A percentile compares a stretch with the other conserved stretches of the same genome.
Evolutionary conservation across 2,797 vertebrate species (phyloP).

Genomic region (Meriones psammophilus): DNA sequence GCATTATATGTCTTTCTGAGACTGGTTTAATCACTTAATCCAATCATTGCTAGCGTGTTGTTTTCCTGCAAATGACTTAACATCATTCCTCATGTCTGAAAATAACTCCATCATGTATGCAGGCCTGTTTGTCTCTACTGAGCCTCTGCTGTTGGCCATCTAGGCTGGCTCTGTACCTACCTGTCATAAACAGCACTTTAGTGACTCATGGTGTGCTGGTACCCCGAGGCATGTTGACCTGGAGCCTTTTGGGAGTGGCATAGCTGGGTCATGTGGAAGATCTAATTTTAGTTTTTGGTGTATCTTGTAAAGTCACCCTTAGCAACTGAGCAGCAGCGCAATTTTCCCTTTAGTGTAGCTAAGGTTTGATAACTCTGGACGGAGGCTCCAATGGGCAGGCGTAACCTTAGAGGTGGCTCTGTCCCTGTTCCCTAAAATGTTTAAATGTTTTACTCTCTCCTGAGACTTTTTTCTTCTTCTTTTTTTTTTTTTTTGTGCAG

Average conservation of each 20-base stretch:
- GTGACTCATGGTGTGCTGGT: not conserved
- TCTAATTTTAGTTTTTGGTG: not conserved
- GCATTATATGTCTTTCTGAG: not conserved
- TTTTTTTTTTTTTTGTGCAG: not conserved
- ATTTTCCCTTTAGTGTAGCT: not conserved
- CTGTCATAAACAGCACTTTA: too few relatives aligned
- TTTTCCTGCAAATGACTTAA: not conserved
- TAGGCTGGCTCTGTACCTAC: not conserved
- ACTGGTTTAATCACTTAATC: not conserved
- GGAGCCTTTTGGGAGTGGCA: not conserved
- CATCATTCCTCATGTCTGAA: not conserved
- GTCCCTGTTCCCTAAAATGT: not conserved
- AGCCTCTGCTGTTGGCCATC: not conserved
- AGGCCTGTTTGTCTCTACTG: accelerated
- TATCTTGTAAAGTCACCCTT: not conserved
- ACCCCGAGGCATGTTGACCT: not conserved
- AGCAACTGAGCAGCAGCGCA: not conserved
- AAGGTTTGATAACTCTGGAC: constrained; percentile 10
- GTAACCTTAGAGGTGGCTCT: constrained; percentile 36
- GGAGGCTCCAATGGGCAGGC: not conserved
- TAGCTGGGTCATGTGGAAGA: not conserved
- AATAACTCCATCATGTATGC: not conserved
- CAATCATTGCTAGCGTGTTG: too few relatives aligned
- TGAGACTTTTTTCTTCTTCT: not conserved
- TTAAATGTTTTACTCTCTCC: constrained; percentile 62